Evolutionary conservation across 2,888 invertebrate species (phyloP), one percentile per base, ranked within the genome.

Genomic region (Philereme transversata): DNA sequence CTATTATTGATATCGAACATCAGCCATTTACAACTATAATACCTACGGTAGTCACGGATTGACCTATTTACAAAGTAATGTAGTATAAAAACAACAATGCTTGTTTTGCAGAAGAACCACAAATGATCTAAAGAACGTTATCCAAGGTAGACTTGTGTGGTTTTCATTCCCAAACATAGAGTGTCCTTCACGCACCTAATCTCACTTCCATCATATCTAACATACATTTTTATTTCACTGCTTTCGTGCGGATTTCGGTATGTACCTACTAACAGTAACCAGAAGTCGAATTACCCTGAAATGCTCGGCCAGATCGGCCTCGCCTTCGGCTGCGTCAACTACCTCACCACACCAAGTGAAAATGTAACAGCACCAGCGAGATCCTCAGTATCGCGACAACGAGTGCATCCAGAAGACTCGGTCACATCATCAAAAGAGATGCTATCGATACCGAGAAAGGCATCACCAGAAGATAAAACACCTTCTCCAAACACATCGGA

Each of bases 271-370:
- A 78, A 82, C 78, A 93, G 93, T 81, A 92, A 88, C 72, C 91
- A 91, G 77, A 92, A 89, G 70, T 91, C 92, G 4, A 93, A 92
- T 81, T 93, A 93, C 70, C 92, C 93, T 22, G 93, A 93, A 75
- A 93, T 93, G 93, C 83, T 93, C 64, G 93, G 93, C 7, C 93
- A 93, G 74, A 93, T 93, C 74, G 93, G 93, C 5, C 78, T 93
- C 51, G 93, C 93, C 4, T 92, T 93, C 80, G 93, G 93, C 57
- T 92, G 92, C 82, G 92, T 93, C 58, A 93, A 93, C 77, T 93
- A 93, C 72, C 71, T 93, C 35, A 84, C 92, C 33, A 86, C 90
- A 10, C 84, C 87, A 35, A 76, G 77, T 64, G 86, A 86, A 60
- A 72, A 65, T 40, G 72, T 76, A 6, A 71, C 75, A 9, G 72